These are phyloP conservation scores for Natrix natrix DNA, from an alignment of 2,797 vertebrate species.

Conservation along the genomic window DNA sequence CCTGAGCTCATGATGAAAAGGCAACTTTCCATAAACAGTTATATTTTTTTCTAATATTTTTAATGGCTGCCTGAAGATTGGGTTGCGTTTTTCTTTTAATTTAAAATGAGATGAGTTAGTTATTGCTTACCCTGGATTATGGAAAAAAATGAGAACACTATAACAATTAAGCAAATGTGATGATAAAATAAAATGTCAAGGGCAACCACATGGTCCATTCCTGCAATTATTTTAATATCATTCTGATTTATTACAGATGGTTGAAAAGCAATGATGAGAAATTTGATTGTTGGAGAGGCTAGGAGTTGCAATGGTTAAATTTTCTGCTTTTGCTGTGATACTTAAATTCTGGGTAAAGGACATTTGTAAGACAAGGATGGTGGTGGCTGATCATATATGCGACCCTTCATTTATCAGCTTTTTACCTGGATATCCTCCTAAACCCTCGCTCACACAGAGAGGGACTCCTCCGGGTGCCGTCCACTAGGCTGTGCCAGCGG, in stretches of 20 bases:
- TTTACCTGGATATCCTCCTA: background rate
- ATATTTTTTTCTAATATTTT: background rate
- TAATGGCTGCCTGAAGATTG: background rate
- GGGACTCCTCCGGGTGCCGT: no score
- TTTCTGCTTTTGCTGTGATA: constrained; percentile 17
- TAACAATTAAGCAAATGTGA: constrained; percentile 2
- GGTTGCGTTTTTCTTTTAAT: no score
- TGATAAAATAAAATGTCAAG: constrained; percentile 49
- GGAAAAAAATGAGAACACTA: background rate
- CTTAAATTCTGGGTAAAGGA: background rate
- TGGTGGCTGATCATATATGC: background rate
- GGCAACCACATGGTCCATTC: background rate
- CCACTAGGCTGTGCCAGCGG: no score
- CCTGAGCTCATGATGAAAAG: background rate
- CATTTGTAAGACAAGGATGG: background rate
- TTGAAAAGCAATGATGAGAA: constrained; percentile 40
- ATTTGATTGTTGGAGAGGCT: constrained; percentile 24
- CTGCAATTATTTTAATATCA: constrained; percentile 52
- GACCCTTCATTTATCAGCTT: background rate
- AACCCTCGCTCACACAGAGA: no score
- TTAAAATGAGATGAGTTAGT: background rate
- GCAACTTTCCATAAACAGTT: background rate
- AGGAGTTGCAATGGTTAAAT: background rate
- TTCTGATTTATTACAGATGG: constrained; percentile 49
- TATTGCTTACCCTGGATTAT: background rate